Conservation (phyloP, 2,113 vertebrate genomes). For the Esox niger region DNA sequence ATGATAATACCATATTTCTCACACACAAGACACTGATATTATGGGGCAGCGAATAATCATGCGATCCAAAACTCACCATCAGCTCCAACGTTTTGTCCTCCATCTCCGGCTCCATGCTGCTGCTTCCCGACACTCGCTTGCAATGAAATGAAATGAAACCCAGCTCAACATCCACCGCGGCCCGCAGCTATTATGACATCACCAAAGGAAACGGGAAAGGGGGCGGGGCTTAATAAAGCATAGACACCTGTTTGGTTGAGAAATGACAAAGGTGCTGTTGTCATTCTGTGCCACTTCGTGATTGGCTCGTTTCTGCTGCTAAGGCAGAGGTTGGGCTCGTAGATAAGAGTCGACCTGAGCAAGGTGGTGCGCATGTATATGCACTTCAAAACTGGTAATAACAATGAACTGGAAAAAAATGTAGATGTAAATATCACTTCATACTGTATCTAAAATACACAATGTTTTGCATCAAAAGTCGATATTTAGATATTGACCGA, state of each 20-base stretch:
- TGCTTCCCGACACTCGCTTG: slow-evolving; percentile 72
- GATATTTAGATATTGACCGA: no score
- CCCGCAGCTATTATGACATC: slow-evolving; percentile 72
- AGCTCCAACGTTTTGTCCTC: slow-evolving; percentile 95
- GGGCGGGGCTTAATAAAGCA: not conserved
- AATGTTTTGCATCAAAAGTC: no score
- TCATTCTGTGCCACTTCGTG: not conserved
- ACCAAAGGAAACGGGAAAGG: slow-evolving; percentile 20
- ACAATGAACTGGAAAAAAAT: no score
- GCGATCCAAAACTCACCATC: slow-evolving; percentile 80
- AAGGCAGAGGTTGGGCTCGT: slow-evolving; percentile 9
- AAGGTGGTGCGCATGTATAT: no score
- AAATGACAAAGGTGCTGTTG: slow-evolving; percentile 21
- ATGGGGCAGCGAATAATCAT: not conserved
- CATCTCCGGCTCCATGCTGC: slow-evolving; percentile 93
- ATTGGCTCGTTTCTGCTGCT: slow-evolving; percentile 36
- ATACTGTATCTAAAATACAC: no score
- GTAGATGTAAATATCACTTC: no score
- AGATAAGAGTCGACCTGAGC: no score
- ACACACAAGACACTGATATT: slow-evolving; percentile 5
- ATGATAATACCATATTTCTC: not conserved
- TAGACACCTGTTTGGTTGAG: slow-evolving; percentile 23
- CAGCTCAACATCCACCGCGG: slow-evolving; percentile 76
- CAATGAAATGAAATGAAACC: slow-evolving; percentile 81
- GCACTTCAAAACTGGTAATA: no score